A percentile compares a stretch with the other conserved stretches of the same genome.
Conservation (phyloP, 2,888 invertebrate species). For the Noctua fimbriata region DNA sequence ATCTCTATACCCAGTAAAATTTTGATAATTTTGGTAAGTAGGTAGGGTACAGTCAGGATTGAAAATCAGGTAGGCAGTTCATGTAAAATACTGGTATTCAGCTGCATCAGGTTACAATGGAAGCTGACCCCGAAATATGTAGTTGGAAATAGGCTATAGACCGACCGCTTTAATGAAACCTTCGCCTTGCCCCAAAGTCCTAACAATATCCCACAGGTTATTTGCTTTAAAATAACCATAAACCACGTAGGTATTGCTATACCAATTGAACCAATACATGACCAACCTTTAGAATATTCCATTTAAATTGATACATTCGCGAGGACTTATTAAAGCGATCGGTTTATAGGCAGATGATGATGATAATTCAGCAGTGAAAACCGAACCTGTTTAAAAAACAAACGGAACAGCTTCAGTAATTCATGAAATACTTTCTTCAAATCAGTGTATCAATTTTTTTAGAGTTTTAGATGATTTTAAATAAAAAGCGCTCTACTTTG, state of each 20-base stretch:
- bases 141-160: not conserved
- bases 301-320: too few species aligned
- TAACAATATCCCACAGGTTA: too few species aligned
- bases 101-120: not conserved
- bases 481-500: not conserved
- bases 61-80: not conserved
- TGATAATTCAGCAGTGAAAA: not conserved
- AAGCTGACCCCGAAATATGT: not conserved
- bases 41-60: not conserved
- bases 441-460: not conserved
- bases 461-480: not conserved
- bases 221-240: too few species aligned
- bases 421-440: not conserved
- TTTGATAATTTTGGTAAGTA: not conserved
- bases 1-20: not conserved
- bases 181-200: too few species aligned
- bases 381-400: not conserved
- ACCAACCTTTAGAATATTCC: too few species aligned
- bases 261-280: too few species aligned
- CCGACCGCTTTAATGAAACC: too few species aligned
- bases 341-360: not conserved
- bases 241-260: too few species aligned
- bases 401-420: not conserved
- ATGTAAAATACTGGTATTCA: not conserved
- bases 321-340: too few species aligned